Base-by-base conservation (phyloP, 2,797 vertebrate genomes). In the Nannoperca obscura region DNA sequence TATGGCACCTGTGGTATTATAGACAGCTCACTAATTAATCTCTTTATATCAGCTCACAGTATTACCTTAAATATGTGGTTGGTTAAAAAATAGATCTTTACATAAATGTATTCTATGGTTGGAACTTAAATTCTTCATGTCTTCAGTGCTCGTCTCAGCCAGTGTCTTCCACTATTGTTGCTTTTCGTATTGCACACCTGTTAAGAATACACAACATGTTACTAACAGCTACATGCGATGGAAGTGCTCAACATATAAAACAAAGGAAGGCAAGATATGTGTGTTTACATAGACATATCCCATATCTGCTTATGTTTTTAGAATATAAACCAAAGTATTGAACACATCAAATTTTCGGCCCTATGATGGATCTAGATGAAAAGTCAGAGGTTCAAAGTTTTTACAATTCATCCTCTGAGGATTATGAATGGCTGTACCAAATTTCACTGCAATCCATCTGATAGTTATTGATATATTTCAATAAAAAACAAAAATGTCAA, bases 1-100 rank as follows among this genome's bases (percentile, higher is more conserved):
- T 97, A 98, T 98, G 97, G 97, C 98, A 99, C 97, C 96, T 96
- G 96, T 96, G 97, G 98, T 97, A 96, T 93, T 96, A 95, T 96
- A 97, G 97, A 98, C 95, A 96, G 96, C 96, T 96, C 95, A 95
- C 96, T 96, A 95, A 93, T 96, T 94, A 96, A 96, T 97, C 95
- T 97, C 95, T 95, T 96, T 96, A 96, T 96, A 95, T 96, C 94
- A 95, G 95, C 97, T 99, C 97, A 99, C 97, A 99, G 97, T 98
- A 96, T 97, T 96, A 96, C 96, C 95, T 94, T 97, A 95, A 96
- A 96, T 96, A 96, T 97, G 96, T 95, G 83, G 95, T 96, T 85
- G 96, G 94, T 95, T 96, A 96, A 98, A 98, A 97, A 98, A 97
- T 97, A 98, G 94, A 97, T 96, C 96, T 96, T 92, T 91, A 92